Evolutionary conservation across 2,888 invertebrate species (phyloP).

Genomic region (Reticulitermes lucifugus): DNA sequence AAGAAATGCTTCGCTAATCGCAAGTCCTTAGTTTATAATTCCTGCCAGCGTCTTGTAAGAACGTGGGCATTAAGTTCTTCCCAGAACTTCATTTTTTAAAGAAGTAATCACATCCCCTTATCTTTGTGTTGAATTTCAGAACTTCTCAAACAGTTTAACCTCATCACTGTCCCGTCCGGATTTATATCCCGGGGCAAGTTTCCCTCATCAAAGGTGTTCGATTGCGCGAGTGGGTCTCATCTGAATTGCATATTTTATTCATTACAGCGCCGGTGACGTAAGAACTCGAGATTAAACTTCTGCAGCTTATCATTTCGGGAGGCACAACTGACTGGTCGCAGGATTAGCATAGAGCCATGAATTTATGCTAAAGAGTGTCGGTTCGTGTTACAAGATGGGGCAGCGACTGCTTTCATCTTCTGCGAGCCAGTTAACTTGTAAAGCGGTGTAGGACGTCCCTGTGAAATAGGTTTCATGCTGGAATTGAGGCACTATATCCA

Average conservation of each 20-base stretch:
- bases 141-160: constrained; percentile 26
- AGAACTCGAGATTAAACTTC: constrained; percentile 28
- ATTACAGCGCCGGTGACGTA: constrained; percentile 21
- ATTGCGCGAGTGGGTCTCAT: constrained; percentile 6
- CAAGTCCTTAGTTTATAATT: no score
- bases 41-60: no score
- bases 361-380: constrained; percentile 18
- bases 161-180: not conserved
- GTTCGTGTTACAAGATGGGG: constrained; percentile 7
- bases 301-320: constrained; percentile 6
- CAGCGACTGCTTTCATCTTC: constrained; percentile 2
- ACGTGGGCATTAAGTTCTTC: no score
- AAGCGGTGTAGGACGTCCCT: not conserved
- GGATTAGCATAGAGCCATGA: constrained; percentile 23
- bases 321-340: not conserved
- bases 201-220: constrained; percentile 24
- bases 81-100: not conserved
- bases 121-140: not conserved
- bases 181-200: constrained; percentile 15
- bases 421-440: not conserved
- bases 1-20: no score
- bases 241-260: constrained; percentile 43
- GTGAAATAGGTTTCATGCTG: no score
- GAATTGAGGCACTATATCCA: no score
- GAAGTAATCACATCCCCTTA: not conserved